Evolutionary conservation across 2,797 vertebrate genomes (phyloP), one percentile per base, ranked within the genome.

Genomic region (Dermochelys coriacea): DNA sequence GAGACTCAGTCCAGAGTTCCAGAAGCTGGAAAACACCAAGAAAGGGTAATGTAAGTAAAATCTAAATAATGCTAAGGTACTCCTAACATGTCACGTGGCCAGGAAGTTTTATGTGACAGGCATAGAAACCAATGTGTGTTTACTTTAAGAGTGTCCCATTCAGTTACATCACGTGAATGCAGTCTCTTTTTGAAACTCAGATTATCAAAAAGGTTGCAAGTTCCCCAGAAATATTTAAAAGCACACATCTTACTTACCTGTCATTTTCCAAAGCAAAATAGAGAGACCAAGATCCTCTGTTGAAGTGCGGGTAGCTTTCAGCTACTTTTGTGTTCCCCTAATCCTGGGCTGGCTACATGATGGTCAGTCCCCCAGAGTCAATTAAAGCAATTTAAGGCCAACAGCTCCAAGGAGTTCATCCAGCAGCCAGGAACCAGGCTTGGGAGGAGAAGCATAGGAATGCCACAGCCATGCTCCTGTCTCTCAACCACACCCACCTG

Each of bases 361-460:
- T 79, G 10, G 3, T 49, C 18, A 68, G 0, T 0, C 61, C 31
- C 8, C 21, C 59, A 29, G 3, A n/a, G 29, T 78, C 61, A n/a
- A 31, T 51, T 4, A 74, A 8, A 77, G 71, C 75, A 54, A 0
- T 4, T 12, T 5, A 34, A 1, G 9, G 23, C 25, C 54, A 82
- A 47, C 19, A 71, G 4, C 4, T 25, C 50, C 52, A 59, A 59
- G 84, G 18, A 6, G 9, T 15, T 50, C 23, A 54, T 75, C 8
- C 50, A 82, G 15, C 59, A 80, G 54, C 79, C 31, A 3, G 74
- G 3, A 23, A 55, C 51, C 61, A 45, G 71, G 41, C 71, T 27
- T 45, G 25, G 37, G 15, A 9, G 12, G 3, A 54, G 3, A 19
- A 34, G 15, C 8, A n/a, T 18, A 31, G 5, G 59, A 59, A 11